Evolutionary conservation across 2,113 vertebrate genomes (phyloP), one percentile per base, ranked within the genome.

Genomic region (Theristicus caerulescens): DNA sequence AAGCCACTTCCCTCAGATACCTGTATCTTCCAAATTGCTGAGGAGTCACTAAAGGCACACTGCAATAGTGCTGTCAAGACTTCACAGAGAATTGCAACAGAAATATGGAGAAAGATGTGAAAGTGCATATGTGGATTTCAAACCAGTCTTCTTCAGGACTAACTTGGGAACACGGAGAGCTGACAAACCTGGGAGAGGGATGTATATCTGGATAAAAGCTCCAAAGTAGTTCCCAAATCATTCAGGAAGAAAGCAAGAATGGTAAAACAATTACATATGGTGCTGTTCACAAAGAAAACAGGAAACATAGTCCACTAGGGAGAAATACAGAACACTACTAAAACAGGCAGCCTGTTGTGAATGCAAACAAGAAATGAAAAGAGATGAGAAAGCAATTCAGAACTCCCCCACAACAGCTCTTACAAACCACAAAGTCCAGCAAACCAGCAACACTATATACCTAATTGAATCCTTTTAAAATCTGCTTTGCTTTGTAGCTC

Each of bases 181-280:
- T 62, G 78, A 61, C 25, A 52, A 24, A 36, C 47, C 46, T 83
- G 76, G 59, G 44, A 92, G 24, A 57, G 22, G n/a, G 15, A 91
- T 17, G 31, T 34, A 9, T 84, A 78, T 64, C 76, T 81, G 73
- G 49, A 90, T 72, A 88, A 94, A 81, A 82, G 52, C 72, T 93
- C 59, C 40, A 42, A 44, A 88, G 59, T 13, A 87, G 77, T 66
- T 92, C 55, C 44, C 69, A 81, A 93, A 88, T 82, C 67, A 79
- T 83, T 90, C 92, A 93, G 86, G 83, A 93, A 96, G 81, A 90
- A 92, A 82, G 86, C 36, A 80, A 86, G 80, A 87, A 94, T 64
- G 92, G 92, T 86, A 96, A 95, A 97, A 82, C 79, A 86, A 94
- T 97, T 95, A 93, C 72, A 88, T 73, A 88, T 34, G 27, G 69